Evolutionary conservation across 2,888 invertebrate genomes (phyloP).

Genomic region (Thymelicus sylvestris): DNA sequence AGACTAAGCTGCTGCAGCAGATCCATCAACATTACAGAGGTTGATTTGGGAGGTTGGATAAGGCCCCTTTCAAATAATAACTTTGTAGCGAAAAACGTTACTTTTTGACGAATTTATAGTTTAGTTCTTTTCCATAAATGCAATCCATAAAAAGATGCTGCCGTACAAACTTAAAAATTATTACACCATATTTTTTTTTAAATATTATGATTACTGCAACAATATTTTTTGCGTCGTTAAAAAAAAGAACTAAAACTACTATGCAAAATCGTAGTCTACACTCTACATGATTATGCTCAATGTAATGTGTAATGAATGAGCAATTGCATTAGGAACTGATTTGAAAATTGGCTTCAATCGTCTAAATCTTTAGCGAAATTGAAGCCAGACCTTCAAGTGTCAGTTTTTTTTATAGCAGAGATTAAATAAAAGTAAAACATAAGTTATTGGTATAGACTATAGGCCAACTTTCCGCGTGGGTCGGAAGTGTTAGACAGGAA

Average conservation of each 20-base stretch:
- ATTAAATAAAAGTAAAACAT: neutral
- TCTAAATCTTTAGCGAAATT: slow-evolving; percentile 17
- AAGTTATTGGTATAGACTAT: neutral
- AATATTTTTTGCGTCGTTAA: neutral
- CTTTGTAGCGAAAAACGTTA: no score
- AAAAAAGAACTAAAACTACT: neutral
- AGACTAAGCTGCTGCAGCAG: no score
- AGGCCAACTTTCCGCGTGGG: neutral
- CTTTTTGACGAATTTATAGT: no score
- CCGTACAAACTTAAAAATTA: no score
- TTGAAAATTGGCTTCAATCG: slow-evolving; percentile 11
- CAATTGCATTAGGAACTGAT: neutral
- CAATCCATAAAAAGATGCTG: no score
- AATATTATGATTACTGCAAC: neutral
- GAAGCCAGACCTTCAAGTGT: slow-evolving; percentile 3
- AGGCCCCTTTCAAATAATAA: no score
- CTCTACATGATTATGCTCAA: neutral
- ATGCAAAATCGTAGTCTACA: neutral
- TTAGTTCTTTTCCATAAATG: neutral
- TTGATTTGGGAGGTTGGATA: no score
- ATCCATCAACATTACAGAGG: no score
- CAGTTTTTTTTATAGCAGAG: neutral
- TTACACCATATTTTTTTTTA: no score
- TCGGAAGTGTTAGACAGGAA: neutral
- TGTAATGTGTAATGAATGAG: neutral